These are phyloP conservation scores for Noctua janthina DNA, from an alignment of 2,888 invertebrate species.

Conservation along the genomic window DNA sequence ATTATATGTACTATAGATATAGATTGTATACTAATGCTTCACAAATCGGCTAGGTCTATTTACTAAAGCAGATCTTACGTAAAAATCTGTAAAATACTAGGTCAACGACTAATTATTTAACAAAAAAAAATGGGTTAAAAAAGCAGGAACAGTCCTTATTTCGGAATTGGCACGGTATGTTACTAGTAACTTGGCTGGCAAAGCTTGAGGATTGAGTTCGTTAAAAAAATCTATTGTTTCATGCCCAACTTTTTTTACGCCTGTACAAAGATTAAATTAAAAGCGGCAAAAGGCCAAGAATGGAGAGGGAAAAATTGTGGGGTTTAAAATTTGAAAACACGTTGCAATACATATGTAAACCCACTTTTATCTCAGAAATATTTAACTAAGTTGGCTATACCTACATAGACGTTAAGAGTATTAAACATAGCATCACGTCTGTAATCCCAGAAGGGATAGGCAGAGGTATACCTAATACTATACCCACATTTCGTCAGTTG, in stretches of 20 bases:
- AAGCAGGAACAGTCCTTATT: slow-evolving; percentile 25
- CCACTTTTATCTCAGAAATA: not conserved
- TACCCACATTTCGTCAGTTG: too few species aligned
- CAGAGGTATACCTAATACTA: too few species aligned
- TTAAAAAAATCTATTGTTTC: slow-evolving; percentile 32
- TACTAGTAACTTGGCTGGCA: slow-evolving; percentile 37
- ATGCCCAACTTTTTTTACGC: slow-evolving; percentile 8
- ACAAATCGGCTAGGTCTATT: not conserved
- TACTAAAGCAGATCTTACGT: not conserved
- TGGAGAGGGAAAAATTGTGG: not conserved
- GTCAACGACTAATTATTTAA: slow-evolving; percentile 7
- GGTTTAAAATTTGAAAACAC: not conserved
- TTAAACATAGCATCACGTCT: too few species aligned
- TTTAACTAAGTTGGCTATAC: not conserved
- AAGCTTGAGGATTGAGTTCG: slow-evolving; percentile 2
- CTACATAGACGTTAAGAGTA: not conserved
- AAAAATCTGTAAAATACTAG: not conserved
- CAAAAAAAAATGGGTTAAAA: not conserved
- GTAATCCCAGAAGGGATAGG: too few species aligned
- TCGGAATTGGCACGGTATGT: slow-evolving; percentile 45
- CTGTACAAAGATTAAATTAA: not conserved
- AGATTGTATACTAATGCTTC: too few species aligned
- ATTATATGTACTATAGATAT: too few species aligned
- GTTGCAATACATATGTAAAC: not conserved
- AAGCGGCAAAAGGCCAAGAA: not conserved